Percentiles rank a stretch among this genome's conserved stretches.
Evolutionary conservation across 2,888 invertebrate genomes (phyloP).

Genomic region (Hanleya hanleyi): DNA sequence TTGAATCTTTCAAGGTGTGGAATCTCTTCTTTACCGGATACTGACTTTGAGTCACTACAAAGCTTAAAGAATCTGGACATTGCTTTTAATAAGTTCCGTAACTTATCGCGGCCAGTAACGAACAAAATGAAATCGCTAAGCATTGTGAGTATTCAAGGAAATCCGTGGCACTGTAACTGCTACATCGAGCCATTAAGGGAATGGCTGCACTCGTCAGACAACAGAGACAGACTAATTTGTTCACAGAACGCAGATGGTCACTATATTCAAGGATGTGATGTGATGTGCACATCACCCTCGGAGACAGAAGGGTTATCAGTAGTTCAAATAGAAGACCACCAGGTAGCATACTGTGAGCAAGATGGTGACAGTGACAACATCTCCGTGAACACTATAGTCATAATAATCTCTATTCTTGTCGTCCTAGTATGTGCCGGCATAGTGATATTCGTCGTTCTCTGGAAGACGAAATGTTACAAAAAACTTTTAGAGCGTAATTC

Average conservation of each 20-base stretch:
- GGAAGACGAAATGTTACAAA: not conserved
- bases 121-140: slow-evolving; percentile 38
- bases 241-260: not conserved
- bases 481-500: not conserved
- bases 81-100: slow-evolving; percentile 51
- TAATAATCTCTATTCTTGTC: not conserved
- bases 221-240: slow-evolving; percentile 24
- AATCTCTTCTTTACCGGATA: slow-evolving; percentile 36
- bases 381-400: not conserved
- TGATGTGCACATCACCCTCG: slow-evolving; percentile 45
- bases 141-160: slow-evolving; percentile 45
- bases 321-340: slow-evolving; percentile 32
- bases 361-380: not conserved
- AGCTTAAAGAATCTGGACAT: slow-evolving; percentile 51
- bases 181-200: slow-evolving; percentile 49
- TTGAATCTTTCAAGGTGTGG: slow-evolving; percentile 57
- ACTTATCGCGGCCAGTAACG: slow-evolving; percentile 41
- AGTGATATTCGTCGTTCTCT: slow-evolving; percentile 42
- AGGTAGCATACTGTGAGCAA: slow-evolving; percentile 37
- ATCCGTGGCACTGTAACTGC: slow-evolving; percentile 63
- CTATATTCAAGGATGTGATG: not conserved
- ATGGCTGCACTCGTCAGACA: slow-evolving; percentile 43
- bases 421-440: slow-evolving; percentile 41
- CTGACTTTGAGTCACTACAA: slow-evolving; percentile 39
- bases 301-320: slow-evolving; percentile 35